phyloP scores from a whole-genome alignment of 2,888 invertebrate species.

The Plagiodera versicolora region DNA sequence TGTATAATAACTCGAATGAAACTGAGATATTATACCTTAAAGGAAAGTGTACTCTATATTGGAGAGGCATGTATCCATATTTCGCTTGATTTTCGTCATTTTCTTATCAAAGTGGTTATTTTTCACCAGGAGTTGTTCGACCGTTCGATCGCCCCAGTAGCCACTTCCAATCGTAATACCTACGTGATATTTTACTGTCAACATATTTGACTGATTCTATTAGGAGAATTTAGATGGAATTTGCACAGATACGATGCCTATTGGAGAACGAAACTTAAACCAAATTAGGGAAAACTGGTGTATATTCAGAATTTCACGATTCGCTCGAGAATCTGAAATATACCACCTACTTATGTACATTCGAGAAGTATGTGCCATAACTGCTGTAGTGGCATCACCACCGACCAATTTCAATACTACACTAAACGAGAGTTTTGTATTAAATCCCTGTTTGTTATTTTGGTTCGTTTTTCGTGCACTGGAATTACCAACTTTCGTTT shows the following conservation, averaged over 20 bases:
- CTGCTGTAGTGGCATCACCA: conserved; percentile 44
- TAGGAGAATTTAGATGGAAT: conserved; percentile 45
- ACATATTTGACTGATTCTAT: conserved; percentile 49
- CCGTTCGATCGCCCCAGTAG: conserved; percentile 7
- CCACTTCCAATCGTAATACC: conserved; percentile 28
- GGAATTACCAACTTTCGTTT: no score
- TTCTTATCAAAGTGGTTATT: conserved; percentile 2
- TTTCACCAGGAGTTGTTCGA: neutral
- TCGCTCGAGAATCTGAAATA: conserved; percentile 19
- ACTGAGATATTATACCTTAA: conserved; percentile 48
- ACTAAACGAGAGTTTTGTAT: conserved; percentile 43
- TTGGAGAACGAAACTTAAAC: conserved; percentile 22
- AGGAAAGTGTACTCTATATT: conserved; percentile 45
- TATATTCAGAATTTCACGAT: neutral
- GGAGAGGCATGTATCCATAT: conserved; percentile 39
- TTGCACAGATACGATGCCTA: conserved; percentile 48
- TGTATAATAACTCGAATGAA: conserved; percentile 48
- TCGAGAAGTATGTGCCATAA: conserved; percentile 42
- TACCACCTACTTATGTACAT: conserved; percentile 36
- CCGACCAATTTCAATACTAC: conserved; percentile 51
- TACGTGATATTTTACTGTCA: conserved; percentile 53
- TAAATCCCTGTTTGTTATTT: conserved; percentile 17
- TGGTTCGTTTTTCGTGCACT: conserved; percentile 16
- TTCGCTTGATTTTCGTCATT: conserved; percentile 38
- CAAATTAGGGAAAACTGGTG: neutral